These are phyloP conservation scores for Tautogolabrus adspersus DNA, from an alignment of 2,113 vertebrate species.

Conservation along the genomic window DNA sequence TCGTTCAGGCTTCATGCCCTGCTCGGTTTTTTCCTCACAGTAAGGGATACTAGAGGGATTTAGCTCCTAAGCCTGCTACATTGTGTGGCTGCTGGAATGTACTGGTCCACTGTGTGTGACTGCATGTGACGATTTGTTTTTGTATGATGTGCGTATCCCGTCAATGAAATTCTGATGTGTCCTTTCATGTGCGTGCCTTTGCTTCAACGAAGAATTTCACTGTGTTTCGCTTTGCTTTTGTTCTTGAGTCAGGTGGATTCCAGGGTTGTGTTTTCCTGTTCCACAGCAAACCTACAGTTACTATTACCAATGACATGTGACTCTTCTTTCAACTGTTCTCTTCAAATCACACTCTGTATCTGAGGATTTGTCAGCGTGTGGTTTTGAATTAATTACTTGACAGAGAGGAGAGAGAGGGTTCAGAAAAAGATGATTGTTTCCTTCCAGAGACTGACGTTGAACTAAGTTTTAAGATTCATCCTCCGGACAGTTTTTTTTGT, in stretches of 20 bases:
- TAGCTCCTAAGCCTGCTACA: conserved; percentile 73
- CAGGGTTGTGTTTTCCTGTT: background rate
- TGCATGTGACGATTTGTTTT: conserved; percentile 50
- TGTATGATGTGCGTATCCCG: conserved; percentile 27
- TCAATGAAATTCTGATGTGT: conserved; percentile 44
- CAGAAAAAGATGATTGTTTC: background rate
- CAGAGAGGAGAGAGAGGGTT: background rate
- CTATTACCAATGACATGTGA: conserved; percentile 42
- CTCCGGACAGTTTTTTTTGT: too few species aligned
- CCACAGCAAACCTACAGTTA: background rate
- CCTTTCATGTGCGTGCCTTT: conserved; percentile 21
- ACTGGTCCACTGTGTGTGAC: conserved; percentile 61
- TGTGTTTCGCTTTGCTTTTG: conserved; percentile 28
- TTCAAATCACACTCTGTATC: background rate
- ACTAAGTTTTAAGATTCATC: too few species aligned
- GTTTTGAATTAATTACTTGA: background rate
- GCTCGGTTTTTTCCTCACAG: conserved; percentile 69
- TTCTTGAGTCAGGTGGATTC: conserved; percentile 1
- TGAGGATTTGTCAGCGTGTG: background rate
- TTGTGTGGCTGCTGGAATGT: conserved; percentile 82
- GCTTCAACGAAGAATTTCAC: conserved; percentile 18
- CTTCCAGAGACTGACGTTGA: too few species aligned
- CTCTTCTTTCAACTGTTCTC: conserved; percentile 11
- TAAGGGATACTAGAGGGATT: conserved; percentile 78
- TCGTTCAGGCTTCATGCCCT: conserved; percentile 71